Evolutionary conservation across 2,113 vertebrate genomes (phyloP).

Genomic region (Bufo bufo): DNA sequence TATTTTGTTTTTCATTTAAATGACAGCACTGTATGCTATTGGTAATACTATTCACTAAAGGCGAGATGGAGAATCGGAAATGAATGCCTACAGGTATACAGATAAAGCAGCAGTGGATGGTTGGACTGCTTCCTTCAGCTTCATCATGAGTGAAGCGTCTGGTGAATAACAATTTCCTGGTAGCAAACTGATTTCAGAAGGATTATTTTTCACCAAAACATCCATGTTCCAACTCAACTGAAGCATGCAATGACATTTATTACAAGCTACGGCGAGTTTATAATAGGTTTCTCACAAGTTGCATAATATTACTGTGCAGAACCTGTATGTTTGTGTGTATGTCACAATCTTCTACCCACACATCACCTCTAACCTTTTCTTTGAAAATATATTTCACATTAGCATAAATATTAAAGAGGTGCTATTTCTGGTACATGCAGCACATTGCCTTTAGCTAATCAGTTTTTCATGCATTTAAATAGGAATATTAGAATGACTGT

Average conservation of each 20-base stretch:
- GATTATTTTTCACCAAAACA: background rate
- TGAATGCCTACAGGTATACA: slow-evolving; percentile 16
- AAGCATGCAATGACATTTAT: slow-evolving; percentile 27
- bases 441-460: slow-evolving; percentile 82
- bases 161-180: slow-evolving; percentile 38
- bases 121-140: background rate
- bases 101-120: background rate
- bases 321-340: slow-evolving; percentile 13
- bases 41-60: slow-evolving; percentile 4
- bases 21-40: background rate
- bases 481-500: slow-evolving; percentile 90
- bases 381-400: slow-evolving; percentile 76
- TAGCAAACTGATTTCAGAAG: slow-evolving; percentile 1
- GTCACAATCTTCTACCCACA: slow-evolving; percentile 67
- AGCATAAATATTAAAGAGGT: slow-evolving; percentile 83
- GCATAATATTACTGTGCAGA: background rate
- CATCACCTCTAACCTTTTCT: slow-evolving; percentile 77
- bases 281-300: slow-evolving; percentile 20
- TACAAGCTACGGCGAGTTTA: background rate
- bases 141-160: background rate
- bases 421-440: slow-evolving; percentile 75
- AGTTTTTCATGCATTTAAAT: slow-evolving; percentile 97
- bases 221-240: background rate
- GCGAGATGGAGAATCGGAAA: background rate
- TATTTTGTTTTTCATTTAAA: slow-evolving; percentile 35